phyloP scores from a whole-genome alignment of 2,888 invertebrate species.

The Notocelia uddmanniana region DNA sequence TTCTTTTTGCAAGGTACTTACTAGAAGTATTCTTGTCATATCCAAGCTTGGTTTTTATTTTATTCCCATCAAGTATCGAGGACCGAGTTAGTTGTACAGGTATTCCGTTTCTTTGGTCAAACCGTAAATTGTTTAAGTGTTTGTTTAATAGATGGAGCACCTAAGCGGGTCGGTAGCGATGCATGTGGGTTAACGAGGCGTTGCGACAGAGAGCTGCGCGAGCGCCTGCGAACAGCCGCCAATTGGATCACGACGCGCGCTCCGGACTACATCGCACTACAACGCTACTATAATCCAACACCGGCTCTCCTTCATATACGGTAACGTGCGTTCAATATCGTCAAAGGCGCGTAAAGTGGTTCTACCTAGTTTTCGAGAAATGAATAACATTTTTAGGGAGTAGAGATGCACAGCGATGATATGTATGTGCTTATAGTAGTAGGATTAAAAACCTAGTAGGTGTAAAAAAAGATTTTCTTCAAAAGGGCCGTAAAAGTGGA shows the following conservation, averaged over 20 bases:
- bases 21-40: too few species aligned
- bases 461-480: too few species aligned
- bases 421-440: not conserved
- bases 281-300: not conserved
- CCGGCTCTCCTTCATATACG: not conserved
- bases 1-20: too few species aligned
- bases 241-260: slow-evolving; percentile 44
- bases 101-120: not conserved
- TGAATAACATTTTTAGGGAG: not conserved
- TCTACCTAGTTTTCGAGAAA: too few species aligned
- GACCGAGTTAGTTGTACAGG: not conserved
- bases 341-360: not conserved
- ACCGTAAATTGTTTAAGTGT: not conserved
- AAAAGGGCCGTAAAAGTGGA: too few species aligned
- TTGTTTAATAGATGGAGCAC: slow-evolving; percentile 15
- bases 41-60: too few species aligned
- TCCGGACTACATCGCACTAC: slow-evolving; percentile 16
- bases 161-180: slow-evolving; percentile 22
- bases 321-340: not conserved
- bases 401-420: not conserved
- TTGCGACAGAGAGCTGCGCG: slow-evolving; percentile 64
- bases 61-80: too few species aligned
- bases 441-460: too few species aligned
- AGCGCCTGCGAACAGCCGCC: slow-evolving; percentile 42
- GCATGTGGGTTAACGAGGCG: slow-evolving; percentile 78